Evolutionary conservation across 1,140 invertebrate species (phyloP), one percentile per base, ranked within the genome.

Genomic region (Zeugodacus cucurbitae): DNA sequence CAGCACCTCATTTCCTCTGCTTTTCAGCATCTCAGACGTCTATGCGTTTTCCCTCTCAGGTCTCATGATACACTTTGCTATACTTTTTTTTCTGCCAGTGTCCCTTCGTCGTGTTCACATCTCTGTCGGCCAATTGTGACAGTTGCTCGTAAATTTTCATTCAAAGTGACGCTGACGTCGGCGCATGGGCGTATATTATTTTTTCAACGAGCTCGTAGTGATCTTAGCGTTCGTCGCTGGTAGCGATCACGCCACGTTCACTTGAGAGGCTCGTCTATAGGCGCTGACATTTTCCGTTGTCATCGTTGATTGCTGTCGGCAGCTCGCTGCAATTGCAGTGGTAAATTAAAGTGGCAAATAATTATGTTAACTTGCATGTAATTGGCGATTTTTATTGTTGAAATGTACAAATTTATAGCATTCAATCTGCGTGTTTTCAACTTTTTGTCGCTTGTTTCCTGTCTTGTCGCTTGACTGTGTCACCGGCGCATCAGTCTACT

Each of bases 301-400:
- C 48, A 86, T 32, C 48, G 34, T 20, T 58, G 57, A 86, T 59
- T 57, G 54, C 85, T 86, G 85, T 57, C 57, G 70, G 37, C 74
- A 82, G 74, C 41, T 29, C 3, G 22, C 22, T 17, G 22, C 85
- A 86, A 37, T 86, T 86, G 57, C 17, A 86, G 32, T 34, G 85
- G 29, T 57, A 58, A 86, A 86, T 86, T 88, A n/a, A 37, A 88
- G 34, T 44, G 87, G 22, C 89, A 90, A 90, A 90, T 90, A 90
- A 90, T 90, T 90, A 89, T 90, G 90, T 90, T 89, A 90, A 90
- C 88, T 89, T 90, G 89, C 89, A 90, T 90, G 90, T 90, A 89
- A 90, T 90, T 90, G 89, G 89, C 89, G 88, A 90, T 90, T 89
- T 89, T 86, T 48, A 54, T 86, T 86, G 67, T 74, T 74, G 34